Evolutionary conservation across 2,888 invertebrate species (phyloP).

Genomic region (Dyspetes luteomarginatus): DNA sequence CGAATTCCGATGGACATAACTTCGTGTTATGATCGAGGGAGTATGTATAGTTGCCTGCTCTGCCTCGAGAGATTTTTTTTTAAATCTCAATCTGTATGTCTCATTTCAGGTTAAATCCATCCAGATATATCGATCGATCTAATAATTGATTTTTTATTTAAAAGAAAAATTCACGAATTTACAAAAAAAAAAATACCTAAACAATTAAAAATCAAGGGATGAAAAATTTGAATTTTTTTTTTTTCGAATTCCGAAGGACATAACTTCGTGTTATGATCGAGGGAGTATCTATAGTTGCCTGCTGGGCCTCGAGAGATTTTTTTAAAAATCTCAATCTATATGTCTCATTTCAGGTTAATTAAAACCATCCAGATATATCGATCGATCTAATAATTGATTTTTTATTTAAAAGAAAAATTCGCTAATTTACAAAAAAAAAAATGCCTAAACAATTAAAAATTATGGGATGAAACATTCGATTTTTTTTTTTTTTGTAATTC

Average conservation of each 20-base stretch:
- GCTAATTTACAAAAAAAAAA: too few relatives aligned
- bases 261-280: too few relatives aligned
- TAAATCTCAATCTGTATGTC: slow-evolving; percentile 23
- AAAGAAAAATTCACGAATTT: too few relatives aligned
- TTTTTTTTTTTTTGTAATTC: neutral
- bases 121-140: neutral
- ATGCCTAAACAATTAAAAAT: too few relatives aligned
- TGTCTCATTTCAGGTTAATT: slow-evolving; percentile 21
- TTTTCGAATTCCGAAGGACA: neutral
- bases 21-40: slow-evolving; percentile 79
- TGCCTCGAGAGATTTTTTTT: slow-evolving; percentile 35
- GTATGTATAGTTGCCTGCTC: slow-evolving; percentile 69
- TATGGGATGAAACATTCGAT: too few relatives aligned
- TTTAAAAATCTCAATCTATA: slow-evolving; percentile 22
- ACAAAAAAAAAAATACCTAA: too few relatives aligned
- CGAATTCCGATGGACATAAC: neutral
- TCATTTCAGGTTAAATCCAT: slow-evolving; percentile 9
- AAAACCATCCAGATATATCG: neutral
- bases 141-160: too few relatives aligned
- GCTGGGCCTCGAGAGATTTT: slow-evolving; percentile 40
- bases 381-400: neutral
- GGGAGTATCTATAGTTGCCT: slow-evolving; percentile 73
- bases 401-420: too few relatives aligned
- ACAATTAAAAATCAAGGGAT: too few relatives aligned
- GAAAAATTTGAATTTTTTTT: neutral